A percentile compares a stretch with the other conserved stretches of the same genome.
Evolutionary conservation across 1,140 invertebrate species (phyloP).

Genomic region (Camponotus floridanus): DNA sequence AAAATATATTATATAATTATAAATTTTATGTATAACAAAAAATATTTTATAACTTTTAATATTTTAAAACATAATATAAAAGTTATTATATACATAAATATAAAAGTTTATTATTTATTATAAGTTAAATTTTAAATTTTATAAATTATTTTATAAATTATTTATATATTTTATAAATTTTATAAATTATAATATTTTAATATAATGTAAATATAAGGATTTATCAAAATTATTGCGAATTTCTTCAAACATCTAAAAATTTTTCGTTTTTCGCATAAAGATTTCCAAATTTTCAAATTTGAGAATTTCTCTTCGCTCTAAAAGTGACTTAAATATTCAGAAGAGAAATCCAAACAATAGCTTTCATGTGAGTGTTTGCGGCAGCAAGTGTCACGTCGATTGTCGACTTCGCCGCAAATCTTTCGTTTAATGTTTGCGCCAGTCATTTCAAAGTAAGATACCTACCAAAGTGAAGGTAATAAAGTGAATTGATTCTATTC

Average conservation of each 20-base stretch:
- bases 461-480: neutral
- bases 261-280: neutral
- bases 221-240: neutral
- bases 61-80: too few relatives aligned
- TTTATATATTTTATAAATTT: too few relatives aligned
- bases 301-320: neutral
- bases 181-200: too few relatives aligned
- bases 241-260: neutral
- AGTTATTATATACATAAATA: too few relatives aligned
- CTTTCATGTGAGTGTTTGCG: neutral
- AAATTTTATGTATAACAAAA: neutral
- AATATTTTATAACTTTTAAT: too few relatives aligned
- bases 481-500: neutral
- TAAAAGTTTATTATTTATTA: too few relatives aligned
- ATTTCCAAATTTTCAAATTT: neutral
- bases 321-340: neutral
- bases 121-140: too few relatives aligned
- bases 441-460: neutral
- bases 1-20: neutral
- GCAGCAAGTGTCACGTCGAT: conserved; percentile 33
- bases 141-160: too few relatives aligned
- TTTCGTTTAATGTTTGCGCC: neutral
- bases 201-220: too few relatives aligned
- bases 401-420: neutral
- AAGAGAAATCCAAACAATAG: conserved; percentile 6